Base-by-base conservation (phyloP, 2,888 invertebrate species). In the Tetragonisca angustula region DNA sequence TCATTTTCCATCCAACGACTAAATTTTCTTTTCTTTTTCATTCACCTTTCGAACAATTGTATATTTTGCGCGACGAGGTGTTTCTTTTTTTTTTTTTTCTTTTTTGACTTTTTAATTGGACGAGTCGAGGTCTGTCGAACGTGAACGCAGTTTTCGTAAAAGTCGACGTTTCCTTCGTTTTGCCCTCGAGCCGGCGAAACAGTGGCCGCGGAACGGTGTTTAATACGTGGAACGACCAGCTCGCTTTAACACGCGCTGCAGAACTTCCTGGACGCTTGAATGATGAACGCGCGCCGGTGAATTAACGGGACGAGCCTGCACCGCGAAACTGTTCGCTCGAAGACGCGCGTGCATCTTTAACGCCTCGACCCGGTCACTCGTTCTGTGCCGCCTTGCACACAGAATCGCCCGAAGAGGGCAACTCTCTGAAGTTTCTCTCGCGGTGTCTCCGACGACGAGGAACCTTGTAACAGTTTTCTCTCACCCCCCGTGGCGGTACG, bases 381-480 rank as follows among this genome's bases (percentile, higher is more conserved):
- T 64, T 49, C 64, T 11, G 43, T 43, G 43, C 6, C 13, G 11
- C 13, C 9, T 61, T n/a, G 50, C 67, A 24, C 65, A 32, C 65
- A 32, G 65, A 65, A 49, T 65, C 52, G 24, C 62, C 52, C 52
- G 52, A 52, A 24, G 19, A 19, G 13, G 21, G 50, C 3, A 4
- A 52, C 27, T 76, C 5, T 36, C 3, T 21, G 36, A 62, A 62
- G 68, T 68, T 71, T 70, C 76, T 21, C 56, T 50, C 59, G 17
- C 24, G 19, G 43, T 13, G 27, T 24, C 62, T n/a, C 21, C 54
- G 49, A 24, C 50, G 52, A 1, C 5, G 32, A 21, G 36, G 27
- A 74, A 72, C 81, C 78, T 81, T 81, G 81, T 81, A 81, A 72
- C 67, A 79, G 65, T 81, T 78, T 27, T 81, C 69, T 27, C 49